Conservation (phyloP, 2,797 vertebrate genomes). For the Oreochromis grahami region DNA sequence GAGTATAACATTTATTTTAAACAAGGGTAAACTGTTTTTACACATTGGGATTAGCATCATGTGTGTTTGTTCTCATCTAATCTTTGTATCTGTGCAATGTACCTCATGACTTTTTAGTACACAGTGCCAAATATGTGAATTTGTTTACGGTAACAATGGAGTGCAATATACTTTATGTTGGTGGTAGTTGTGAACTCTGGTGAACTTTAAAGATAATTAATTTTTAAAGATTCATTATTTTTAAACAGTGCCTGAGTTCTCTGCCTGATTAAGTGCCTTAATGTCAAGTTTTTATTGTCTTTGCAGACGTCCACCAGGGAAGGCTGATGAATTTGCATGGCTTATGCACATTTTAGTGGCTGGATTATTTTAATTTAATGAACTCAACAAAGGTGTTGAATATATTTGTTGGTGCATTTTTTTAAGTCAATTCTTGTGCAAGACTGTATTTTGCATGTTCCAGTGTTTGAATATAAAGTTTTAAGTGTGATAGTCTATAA, state of each 20-base stretch:
- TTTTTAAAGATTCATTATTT: neutral
- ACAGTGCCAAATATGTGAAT: conserved; percentile 2
- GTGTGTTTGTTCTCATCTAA: conserved; percentile 14
- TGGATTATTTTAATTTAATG: neutral
- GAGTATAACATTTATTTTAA: neutral
- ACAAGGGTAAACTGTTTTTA: neutral
- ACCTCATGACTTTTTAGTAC: neutral
- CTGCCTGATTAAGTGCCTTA: conserved; percentile 35
- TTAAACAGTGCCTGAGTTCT: neutral
- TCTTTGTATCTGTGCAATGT: neutral
- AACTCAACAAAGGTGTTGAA: neutral
- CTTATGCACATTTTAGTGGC: conserved; percentile 20
- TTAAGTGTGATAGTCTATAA: neutral
- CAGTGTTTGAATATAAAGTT: conserved; percentile 3
- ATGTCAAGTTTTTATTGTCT: neutral
- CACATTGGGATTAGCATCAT: neutral
- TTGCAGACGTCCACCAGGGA: neutral
- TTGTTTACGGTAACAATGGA: conserved; percentile 24
- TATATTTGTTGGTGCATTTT: neutral
- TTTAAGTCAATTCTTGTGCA: neutral
- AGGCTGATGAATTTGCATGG: neutral
- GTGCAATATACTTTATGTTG: conserved; percentile 13
- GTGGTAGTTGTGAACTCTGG: neutral
- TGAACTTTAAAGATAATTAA: neutral
- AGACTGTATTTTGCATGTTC: neutral